phyloP scores from a whole-genome alignment of 2,113 vertebrate species.

The Pampusana beccarii region DNA sequence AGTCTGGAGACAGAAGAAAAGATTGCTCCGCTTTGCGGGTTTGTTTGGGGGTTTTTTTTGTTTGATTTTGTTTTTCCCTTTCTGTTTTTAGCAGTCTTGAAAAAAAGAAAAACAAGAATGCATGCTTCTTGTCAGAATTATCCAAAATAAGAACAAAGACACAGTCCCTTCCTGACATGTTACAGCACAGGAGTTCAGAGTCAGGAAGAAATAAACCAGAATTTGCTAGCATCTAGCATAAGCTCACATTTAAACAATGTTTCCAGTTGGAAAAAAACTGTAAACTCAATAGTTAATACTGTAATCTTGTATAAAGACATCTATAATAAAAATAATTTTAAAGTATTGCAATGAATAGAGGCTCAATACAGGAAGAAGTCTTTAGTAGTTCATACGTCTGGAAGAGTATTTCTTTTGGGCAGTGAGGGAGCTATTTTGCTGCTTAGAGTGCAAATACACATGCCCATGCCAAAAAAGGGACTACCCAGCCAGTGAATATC shows the following conservation, averaged over 20 bases:
- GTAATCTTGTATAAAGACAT: background rate
- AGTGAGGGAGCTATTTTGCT: background rate
- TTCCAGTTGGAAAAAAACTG: background rate
- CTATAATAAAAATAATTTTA: background rate
- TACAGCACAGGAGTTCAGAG: background rate
- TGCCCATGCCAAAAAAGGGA: background rate
- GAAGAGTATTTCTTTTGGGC: background rate
- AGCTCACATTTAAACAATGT: background rate
- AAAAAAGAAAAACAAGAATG: background rate
- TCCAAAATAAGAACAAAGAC: background rate
- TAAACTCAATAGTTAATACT: background rate
- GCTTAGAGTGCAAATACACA: background rate
- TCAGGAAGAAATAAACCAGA: background rate
- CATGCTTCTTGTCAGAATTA: background rate
- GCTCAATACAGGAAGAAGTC: background rate
- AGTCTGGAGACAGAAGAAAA: background rate
- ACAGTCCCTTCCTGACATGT: background rate
- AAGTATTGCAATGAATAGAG: background rate
- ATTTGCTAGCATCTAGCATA: fast-evolving
- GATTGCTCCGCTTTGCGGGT: background rate
- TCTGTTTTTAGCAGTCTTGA: background rate
- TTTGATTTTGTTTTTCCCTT: background rate
- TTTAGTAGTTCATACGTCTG: background rate
- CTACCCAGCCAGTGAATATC: background rate
- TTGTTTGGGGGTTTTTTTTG: background rate